A percentile compares a stretch with the other conserved stretches of the same genome.
Conservation (phyloP, 2,888 invertebrate species). For the Miltochrista miniata region DNA sequence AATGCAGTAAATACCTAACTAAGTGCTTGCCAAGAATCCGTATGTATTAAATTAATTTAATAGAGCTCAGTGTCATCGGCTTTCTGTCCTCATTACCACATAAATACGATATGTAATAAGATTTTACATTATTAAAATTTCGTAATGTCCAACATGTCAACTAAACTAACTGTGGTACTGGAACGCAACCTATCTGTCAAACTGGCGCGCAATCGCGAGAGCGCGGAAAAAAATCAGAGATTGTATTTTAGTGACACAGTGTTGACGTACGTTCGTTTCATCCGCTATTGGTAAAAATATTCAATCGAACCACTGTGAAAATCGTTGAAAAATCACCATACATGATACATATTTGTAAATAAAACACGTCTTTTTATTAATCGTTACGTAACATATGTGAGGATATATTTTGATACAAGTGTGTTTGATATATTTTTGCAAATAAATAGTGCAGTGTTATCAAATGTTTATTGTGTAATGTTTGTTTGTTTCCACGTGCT, state of each 20-base stretch:
- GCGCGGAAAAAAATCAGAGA: conserved; percentile 37
- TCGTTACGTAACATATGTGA: conserved; percentile 16
- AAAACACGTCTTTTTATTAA: conserved; percentile 7
- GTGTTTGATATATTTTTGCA: conserved; percentile 14
- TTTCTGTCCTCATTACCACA: too few species aligned
- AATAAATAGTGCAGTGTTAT: conserved; percentile 33
- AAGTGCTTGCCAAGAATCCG: too few species aligned
- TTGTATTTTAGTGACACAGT: conserved; percentile 13
- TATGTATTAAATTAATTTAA: too few species aligned
- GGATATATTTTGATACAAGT: conserved; percentile 10
- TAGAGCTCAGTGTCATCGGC: too few species aligned
- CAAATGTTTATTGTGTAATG: conserved; percentile 51
- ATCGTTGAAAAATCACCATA: conserved; percentile 17
- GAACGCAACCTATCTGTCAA: conserved; percentile 29
- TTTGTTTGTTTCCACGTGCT: conserved; percentile 52
- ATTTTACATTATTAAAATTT: too few species aligned
- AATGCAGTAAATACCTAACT: too few species aligned
- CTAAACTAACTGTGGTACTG: conserved; percentile 4
- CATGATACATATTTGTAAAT: conserved; percentile 23
- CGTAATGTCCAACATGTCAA: not conserved
- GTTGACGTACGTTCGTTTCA: conserved; percentile 27
- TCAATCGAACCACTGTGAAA: conserved; percentile 19
- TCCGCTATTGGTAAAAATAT: conserved; percentile 23
- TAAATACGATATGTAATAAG: too few species aligned
- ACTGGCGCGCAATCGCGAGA: conserved; percentile 18